Conservation (phyloP, 2,888 invertebrate species). For the Hydraecia micacea region DNA sequence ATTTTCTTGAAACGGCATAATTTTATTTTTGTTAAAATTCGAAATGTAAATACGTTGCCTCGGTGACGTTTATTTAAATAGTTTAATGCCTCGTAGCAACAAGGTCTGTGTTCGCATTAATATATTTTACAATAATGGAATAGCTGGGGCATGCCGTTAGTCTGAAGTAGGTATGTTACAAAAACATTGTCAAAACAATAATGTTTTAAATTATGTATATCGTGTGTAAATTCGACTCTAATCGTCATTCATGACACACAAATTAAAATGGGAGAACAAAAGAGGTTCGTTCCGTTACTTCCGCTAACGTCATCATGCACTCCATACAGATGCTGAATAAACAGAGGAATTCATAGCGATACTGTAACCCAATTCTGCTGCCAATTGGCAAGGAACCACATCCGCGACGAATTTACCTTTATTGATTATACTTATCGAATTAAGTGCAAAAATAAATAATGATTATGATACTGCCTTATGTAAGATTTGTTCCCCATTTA, state of each 20-base stretch:
- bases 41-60: background rate
- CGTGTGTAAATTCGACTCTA: conserved; percentile 68
- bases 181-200: conserved; percentile 54
- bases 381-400: conserved; percentile 67
- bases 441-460: conserved; percentile 49
- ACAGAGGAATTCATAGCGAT: conserved; percentile 69
- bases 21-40: conserved; percentile 1
- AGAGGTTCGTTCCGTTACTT: conserved; percentile 78
- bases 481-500: conserved; percentile 34
- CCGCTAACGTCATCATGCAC: conserved; percentile 75
- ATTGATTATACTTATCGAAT: conserved; percentile 55
- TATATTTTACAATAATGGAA: conserved; percentile 43
- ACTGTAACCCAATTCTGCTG: conserved; percentile 71
- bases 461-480: conserved; percentile 37
- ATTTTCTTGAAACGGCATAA: background rate
- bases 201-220: conserved; percentile 55
- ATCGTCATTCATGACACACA: conserved; percentile 77
- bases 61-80: conserved; percentile 32
- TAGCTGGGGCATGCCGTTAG: conserved; percentile 57
- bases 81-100: conserved; percentile 29
- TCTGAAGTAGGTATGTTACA: conserved; percentile 40
- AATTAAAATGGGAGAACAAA: conserved; percentile 77
- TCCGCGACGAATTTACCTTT: conserved; percentile 58
- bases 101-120: conserved; percentile 29
- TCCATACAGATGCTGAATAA: conserved; percentile 73